Base-by-base conservation (phyloP, 53 echinoderm and acorn worm species). In the Actinopyga echinites region DNA sequence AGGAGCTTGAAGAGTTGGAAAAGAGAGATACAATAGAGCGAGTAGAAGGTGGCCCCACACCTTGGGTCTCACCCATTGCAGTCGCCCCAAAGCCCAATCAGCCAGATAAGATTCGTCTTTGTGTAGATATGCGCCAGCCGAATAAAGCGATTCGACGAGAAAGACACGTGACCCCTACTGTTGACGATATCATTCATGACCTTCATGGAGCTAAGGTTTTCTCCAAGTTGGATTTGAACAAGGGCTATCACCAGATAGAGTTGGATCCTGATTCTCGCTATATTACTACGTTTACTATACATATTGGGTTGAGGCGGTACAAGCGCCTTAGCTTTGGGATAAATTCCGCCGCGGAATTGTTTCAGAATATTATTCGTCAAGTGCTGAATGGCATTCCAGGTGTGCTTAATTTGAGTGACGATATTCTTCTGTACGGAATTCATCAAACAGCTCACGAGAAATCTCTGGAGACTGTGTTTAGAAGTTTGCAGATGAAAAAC, bases 201-300 rank as follows among this genome's bases (percentile, higher is more conserved):
- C 15, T 87, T 36, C 60, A 82, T 25, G 83, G 83, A 40, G 37
- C 55, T 6, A 74, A 73, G 22, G 64, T 83, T 4, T 75, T 88
- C 38, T 74, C 88, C 4, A 84, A 88, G 38, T 25, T 88, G 24
- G 88, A 88, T 54, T 40, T 88, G 15, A 74, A 74, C 23, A 56
- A 74, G 21, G 88, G 88, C 32, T 83, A 83, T 52, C 82, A 83
- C 36, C 79, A 75, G 30, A 24, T 75, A 4, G 60, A 75, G 37
- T 9, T 79, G 33, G 2, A 28, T 37, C 85, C 74, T 1, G 69
- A 58, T 55, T 83, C 83, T 11, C 2, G 83, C 10, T 35, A 67
- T 17, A 83, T 68, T 15, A 83, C 83, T 3, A 42, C 38, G 42
- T 84, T 84, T 25, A 43, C 74, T 20, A 74, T 74, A 1, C 84